phyloP scores from a whole-genome alignment of 2,797 vertebrate species.

The Cheirogaleus major region DNA sequence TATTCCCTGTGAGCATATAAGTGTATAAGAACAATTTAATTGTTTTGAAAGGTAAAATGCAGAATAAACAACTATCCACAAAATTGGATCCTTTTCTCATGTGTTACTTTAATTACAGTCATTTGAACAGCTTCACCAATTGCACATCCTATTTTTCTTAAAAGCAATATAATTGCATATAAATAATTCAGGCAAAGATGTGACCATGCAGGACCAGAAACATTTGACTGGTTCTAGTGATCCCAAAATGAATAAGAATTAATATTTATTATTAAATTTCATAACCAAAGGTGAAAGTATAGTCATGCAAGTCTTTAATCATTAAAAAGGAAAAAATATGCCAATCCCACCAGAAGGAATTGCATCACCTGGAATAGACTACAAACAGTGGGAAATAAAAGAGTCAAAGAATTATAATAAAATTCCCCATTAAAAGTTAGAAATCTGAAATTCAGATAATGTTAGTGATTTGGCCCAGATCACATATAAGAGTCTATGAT shows the following conservation, averaged over 20 bases:
- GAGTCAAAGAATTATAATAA: slow-evolving; percentile 36
- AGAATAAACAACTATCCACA: slow-evolving; percentile 62
- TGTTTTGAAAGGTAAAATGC: slow-evolving; percentile 71
- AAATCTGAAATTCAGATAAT: slow-evolving; percentile 47
- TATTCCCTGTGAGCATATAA: slow-evolving; percentile 65
- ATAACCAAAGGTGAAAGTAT: slow-evolving; percentile 43
- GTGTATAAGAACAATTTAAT: slow-evolving; percentile 66
- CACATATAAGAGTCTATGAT: neutral
- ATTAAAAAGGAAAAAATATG: slow-evolving; percentile 31
- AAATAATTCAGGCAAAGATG: slow-evolving; percentile 56
- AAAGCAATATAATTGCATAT: slow-evolving; percentile 57
- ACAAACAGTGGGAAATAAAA: neutral
- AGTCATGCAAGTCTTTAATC: neutral
- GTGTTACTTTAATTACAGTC: slow-evolving; percentile 72
- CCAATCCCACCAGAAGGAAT: slow-evolving; percentile 10
- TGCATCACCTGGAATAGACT: neutral
- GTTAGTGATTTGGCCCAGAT: slow-evolving; percentile 47
- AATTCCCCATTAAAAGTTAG: slow-evolving; percentile 28
- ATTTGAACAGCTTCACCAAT: slow-evolving; percentile 57
- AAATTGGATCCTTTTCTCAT: slow-evolving; percentile 57
- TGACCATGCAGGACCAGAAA: slow-evolving; percentile 35
- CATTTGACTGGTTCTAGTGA: slow-evolving; percentile 30
- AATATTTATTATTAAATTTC: slow-evolving; percentile 38
- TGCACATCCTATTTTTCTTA: slow-evolving; percentile 46
- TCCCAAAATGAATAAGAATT: slow-evolving; percentile 9